Evolutionary conservation across 2,888 invertebrate species (phyloP).

Genomic region (Copidosoma aretas): DNA sequence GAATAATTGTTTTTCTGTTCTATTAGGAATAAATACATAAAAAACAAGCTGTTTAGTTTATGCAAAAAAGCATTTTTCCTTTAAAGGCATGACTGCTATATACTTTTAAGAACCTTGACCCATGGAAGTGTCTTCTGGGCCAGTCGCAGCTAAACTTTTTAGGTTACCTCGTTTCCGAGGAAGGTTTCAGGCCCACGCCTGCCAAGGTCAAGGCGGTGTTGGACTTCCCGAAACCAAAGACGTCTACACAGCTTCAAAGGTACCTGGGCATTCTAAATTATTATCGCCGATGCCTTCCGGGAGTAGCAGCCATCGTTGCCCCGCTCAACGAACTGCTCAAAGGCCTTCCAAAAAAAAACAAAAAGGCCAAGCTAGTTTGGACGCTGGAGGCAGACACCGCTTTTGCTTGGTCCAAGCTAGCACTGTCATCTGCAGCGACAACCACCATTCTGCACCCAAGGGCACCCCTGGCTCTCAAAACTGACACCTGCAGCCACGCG

Average conservation of each 20-base stretch:
- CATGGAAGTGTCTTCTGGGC: no score
- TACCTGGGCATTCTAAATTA: slow-evolving; percentile 2
- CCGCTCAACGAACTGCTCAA: neutral
- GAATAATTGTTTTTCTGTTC: no score
- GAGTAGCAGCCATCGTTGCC: neutral
- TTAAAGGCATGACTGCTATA: no score
- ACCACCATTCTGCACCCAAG: neutral
- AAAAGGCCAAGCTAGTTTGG: neutral
- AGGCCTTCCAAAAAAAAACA: no score
- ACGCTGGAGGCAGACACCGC: neutral
- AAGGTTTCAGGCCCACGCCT: neutral
- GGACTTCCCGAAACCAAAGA: neutral
- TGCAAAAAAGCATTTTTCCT: no score
- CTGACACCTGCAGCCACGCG: neutral
- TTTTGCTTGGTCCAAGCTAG: no score
- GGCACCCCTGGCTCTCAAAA: neutral
- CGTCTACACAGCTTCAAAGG: neutral
- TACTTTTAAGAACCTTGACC: no score
- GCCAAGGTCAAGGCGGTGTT: neutral
- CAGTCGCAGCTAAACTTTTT: no score
- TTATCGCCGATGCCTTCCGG: neutral
- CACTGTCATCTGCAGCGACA: neutral
- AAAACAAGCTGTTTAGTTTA: no score
- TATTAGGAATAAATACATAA: no score
- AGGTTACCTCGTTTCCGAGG: no score